A percentile compares a stretch with the other conserved stretches of the same genome.
Conservation (phyloP, 2,113 vertebrate species). For the Dinomys branickii region DNA sequence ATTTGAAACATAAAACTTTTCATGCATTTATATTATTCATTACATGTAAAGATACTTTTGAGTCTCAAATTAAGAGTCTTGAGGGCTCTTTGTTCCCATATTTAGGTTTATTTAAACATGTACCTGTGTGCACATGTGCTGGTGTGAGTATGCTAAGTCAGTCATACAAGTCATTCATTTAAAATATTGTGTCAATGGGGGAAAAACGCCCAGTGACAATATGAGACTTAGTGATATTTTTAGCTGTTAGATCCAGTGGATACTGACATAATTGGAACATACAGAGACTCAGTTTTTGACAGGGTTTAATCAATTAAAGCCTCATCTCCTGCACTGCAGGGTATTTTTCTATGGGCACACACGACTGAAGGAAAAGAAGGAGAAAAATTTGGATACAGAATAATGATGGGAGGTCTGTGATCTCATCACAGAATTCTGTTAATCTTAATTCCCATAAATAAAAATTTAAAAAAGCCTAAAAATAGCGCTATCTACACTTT, state of each 20-base stretch:
- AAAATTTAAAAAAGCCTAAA: conserved; percentile 44
- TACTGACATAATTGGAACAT: conserved; percentile 72
- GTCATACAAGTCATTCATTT: background rate
- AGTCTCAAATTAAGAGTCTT: background rate
- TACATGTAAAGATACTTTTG: conserved; percentile 20
- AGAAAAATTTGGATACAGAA: conserved; percentile 22
- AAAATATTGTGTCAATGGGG: conserved; percentile 21
- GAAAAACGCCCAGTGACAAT: conserved; percentile 40
- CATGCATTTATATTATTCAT: background rate
- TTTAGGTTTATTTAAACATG: background rate
- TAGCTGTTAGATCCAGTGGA: conserved; percentile 48
- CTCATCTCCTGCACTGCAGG: conserved; percentile 51
- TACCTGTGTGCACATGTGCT: background rate
- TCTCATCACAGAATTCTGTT: conserved; percentile 8
- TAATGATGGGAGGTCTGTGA: conserved; percentile 34
- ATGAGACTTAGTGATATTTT: conserved; percentile 28
- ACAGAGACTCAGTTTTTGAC: conserved; percentile 36
- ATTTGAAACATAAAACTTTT: background rate
- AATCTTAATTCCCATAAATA: conserved; percentile 40
- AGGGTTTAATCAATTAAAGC: conserved; percentile 69
- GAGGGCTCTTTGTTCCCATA: background rate
- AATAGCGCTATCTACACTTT: background rate
- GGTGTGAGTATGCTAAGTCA: background rate
- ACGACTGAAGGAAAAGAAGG: background rate
- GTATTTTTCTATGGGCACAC: conserved; percentile 34